These are phyloP conservation scores for Meganola albula DNA, from an alignment of 2,888 invertebrate species.

Conservation along the genomic window DNA sequence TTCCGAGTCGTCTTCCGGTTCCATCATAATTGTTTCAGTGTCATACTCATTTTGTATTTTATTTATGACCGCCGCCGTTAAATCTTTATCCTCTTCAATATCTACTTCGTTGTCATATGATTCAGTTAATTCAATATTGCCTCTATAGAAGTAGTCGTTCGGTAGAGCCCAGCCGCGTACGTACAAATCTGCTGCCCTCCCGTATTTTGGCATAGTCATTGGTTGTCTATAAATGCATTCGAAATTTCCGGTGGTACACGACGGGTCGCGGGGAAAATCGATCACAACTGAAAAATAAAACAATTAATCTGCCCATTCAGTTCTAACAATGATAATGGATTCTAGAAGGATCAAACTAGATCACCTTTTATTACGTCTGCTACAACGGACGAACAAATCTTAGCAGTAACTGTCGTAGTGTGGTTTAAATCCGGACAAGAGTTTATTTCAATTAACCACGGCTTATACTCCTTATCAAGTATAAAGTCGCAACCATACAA, in stretches of 20 bases:
- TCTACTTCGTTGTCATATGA: constrained; percentile 30
- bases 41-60: constrained; percentile 43
- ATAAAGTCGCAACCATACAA: constrained; percentile 96
- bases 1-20: constrained; percentile 33
- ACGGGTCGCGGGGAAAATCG: constrained; percentile 56
- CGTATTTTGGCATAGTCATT: constrained; percentile 46
- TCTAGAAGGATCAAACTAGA: neutral
- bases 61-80: constrained; percentile 35
- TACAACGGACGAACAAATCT: constrained; percentile 87
- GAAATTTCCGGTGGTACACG: constrained; percentile 77
- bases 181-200: constrained; percentile 39
- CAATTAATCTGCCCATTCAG: neutral
- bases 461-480: constrained; percentile 88
- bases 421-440: constrained; percentile 89
- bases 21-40: constrained; percentile 36
- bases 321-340: neutral
- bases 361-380: constrained; percentile 92
- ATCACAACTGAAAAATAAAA: constrained; percentile 67
- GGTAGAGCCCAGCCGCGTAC: constrained; percentile 48
- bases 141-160: constrained; percentile 55
- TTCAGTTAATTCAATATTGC: constrained; percentile 40
- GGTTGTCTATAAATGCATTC: constrained; percentile 72
- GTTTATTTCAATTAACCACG: constrained; percentile 96
- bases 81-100: constrained; percentile 39
- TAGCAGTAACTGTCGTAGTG: constrained; percentile 89